These are phyloP conservation scores for Antheraea yamamai DNA, from an alignment of 2,888 invertebrate species.

Conservation along the genomic window DNA sequence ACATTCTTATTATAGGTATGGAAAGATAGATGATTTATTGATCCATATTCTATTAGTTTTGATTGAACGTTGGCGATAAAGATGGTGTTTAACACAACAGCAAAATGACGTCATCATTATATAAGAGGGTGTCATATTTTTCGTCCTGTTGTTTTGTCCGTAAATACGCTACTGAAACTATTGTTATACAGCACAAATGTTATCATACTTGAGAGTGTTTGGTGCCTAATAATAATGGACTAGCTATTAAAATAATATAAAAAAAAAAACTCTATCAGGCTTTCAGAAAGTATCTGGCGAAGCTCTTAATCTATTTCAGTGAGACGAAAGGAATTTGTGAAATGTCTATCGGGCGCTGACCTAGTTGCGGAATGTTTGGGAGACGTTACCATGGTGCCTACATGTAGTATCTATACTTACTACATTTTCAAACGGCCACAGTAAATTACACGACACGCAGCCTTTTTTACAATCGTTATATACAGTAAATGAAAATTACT, in stretches of 20 bases:
- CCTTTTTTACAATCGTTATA: neutral
- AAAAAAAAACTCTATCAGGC: neutral
- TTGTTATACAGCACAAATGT: neutral
- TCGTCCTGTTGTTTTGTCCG: no score
- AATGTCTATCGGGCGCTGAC: slow-evolving; percentile 46
- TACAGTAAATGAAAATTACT: neutral
- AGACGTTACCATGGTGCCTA: slow-evolving; percentile 57
- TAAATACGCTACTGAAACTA: no score
- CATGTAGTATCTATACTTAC: slow-evolving; percentile 4
- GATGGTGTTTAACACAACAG: no score
- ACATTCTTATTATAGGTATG: no score
- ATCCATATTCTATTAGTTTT: no score
- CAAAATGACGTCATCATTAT: no score
- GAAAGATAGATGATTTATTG: no score
- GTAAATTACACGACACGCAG: neutral
- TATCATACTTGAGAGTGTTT: neutral
- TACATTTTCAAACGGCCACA: neutral
- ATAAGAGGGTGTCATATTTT: no score
- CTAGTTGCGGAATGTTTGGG: slow-evolving; percentile 66
- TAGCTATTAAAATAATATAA: neutral
- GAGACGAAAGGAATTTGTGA: slow-evolving; percentile 42
- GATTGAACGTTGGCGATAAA: no score
- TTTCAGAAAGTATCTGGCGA: neutral
- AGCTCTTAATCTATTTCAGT: slow-evolving; percentile 14
- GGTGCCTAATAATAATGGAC: neutral